phyloP scores from a whole-genome alignment of 2,888 invertebrate species.

The Cosmia trapezina region DNA sequence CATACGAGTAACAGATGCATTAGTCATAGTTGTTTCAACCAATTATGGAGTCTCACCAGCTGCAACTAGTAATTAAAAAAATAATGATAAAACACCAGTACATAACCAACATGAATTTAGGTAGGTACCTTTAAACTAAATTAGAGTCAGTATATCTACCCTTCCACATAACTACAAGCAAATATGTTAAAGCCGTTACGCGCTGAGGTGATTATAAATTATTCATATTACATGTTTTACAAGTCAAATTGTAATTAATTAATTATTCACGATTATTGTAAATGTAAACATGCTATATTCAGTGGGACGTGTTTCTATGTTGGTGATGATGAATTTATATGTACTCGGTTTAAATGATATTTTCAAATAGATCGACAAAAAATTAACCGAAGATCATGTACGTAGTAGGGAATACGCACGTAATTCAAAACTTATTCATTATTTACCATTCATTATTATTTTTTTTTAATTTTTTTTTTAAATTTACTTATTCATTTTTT shows the following conservation, averaged over 20 bases:
- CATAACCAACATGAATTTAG: not conserved
- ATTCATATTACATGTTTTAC: conserved; percentile 52
- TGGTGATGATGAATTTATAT: not conserved
- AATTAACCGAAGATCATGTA: too few species aligned
- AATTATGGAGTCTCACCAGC: not conserved
- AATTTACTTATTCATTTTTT: too few species aligned
- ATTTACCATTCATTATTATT: too few species aligned
- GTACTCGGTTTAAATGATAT: not conserved
- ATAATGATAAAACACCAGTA: not conserved
- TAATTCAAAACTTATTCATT: too few species aligned
- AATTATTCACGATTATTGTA: conserved; percentile 42
- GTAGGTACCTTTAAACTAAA: not conserved
- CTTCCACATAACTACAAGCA: conserved; percentile 9
- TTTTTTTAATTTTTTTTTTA: too few species aligned
- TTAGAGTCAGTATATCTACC: not conserved
- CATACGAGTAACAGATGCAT: not conserved
- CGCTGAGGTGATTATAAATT: conserved; percentile 42
- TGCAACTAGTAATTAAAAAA: not conserved
- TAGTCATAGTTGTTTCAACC: too few species aligned
- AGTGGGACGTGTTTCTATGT: conserved; percentile 9
- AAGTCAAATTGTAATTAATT: conserved; percentile 51
- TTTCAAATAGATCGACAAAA: not conserved
- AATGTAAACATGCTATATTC: conserved; percentile 25
- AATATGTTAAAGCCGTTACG: conserved; percentile 16
- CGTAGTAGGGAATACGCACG: too few species aligned